Conservation (phyloP, 2,797 vertebrate species). For the Rhyacichthys aspro region DNA sequence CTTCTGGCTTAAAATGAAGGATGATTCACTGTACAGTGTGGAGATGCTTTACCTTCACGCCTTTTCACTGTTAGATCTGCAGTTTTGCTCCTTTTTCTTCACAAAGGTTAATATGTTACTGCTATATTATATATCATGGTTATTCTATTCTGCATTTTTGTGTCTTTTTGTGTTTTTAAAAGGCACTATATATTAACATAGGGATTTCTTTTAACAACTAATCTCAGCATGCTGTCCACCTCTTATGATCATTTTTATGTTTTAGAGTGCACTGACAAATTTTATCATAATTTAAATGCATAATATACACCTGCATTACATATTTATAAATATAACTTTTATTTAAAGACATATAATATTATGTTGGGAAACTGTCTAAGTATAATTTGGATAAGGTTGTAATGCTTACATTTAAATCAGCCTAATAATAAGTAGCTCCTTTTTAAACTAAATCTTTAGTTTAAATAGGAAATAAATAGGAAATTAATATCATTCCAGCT, state of each 20-base stretch:
- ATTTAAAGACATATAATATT: slow-evolving; percentile 25
- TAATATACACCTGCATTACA: slow-evolving; percentile 36
- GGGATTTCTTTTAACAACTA: slow-evolving; percentile 35
- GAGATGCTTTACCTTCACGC: slow-evolving; percentile 73
- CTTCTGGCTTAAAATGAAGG: slow-evolving; percentile 81
- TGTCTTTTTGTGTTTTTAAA: slow-evolving; percentile 44
- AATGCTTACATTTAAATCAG: too few species aligned
- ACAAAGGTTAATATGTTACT: slow-evolving; percentile 70
- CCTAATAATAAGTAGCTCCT: slow-evolving; percentile 14
- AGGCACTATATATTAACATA: slow-evolving; percentile 37
- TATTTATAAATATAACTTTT: too few species aligned
- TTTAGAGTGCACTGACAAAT: slow-evolving; percentile 22
- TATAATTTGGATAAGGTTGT: background rate
- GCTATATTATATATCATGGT: slow-evolving; percentile 51
- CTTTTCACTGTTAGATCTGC: slow-evolving; percentile 71
- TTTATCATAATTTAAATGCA: slow-evolving; percentile 32
- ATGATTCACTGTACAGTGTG: slow-evolving; percentile 79
- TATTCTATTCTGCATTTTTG: slow-evolving; percentile 56
- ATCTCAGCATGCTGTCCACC: slow-evolving; percentile 27
- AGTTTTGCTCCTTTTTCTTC: slow-evolving; percentile 67
- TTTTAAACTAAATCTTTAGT: slow-evolving; percentile 17
- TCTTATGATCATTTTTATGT: slow-evolving; percentile 25
- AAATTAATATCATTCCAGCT: slow-evolving; percentile 9
- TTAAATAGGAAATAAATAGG: slow-evolving; percentile 16
- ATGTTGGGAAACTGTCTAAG: background rate